Conservation (phyloP, 2,888 invertebrate species). For the Atrina japonica region DNA sequence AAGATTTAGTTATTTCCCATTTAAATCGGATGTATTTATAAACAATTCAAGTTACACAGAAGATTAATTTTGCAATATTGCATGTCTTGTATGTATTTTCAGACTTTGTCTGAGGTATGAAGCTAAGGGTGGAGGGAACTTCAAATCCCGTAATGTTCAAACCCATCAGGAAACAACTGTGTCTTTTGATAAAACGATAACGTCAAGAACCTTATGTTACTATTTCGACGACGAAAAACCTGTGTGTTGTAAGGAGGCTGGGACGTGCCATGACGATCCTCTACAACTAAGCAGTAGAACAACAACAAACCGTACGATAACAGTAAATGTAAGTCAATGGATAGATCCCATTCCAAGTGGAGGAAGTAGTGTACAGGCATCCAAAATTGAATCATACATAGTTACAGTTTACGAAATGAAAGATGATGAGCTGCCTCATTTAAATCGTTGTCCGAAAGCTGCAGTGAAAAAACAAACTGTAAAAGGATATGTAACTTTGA, state of each 20-base stretch:
- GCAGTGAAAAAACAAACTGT: background rate
- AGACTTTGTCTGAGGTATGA: slow-evolving; percentile 42
- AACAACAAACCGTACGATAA: slow-evolving; percentile 19
- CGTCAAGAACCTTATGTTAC: slow-evolving; percentile 34
- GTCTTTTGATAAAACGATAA: slow-evolving; percentile 19
- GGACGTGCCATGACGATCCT: background rate
- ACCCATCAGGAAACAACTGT: background rate
- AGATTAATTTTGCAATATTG: too few species aligned
- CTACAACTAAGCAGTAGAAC: slow-evolving; percentile 34
- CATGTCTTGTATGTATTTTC: too few species aligned
- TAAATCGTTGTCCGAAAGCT: too few species aligned
- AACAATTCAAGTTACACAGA: too few species aligned
- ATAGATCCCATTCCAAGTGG: too few species aligned
- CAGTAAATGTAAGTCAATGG: slow-evolving; percentile 40
- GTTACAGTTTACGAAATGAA: too few species aligned
- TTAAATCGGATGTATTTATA: too few species aligned
- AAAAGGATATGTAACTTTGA: background rate
- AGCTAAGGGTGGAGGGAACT: slow-evolving; percentile 43
- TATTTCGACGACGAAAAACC: too few species aligned
- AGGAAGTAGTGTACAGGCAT: slow-evolving; percentile 39
- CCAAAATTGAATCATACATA: slow-evolving; percentile 44
- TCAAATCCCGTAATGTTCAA: slow-evolving; percentile 12
- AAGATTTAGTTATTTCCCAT: too few species aligned
- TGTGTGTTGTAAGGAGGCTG: too few species aligned
- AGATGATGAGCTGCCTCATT: slow-evolving; percentile 18